Base-by-base conservation (phyloP, 35 echinoderm and acorn worm species). In the Lytechinus variegatus region DNA sequence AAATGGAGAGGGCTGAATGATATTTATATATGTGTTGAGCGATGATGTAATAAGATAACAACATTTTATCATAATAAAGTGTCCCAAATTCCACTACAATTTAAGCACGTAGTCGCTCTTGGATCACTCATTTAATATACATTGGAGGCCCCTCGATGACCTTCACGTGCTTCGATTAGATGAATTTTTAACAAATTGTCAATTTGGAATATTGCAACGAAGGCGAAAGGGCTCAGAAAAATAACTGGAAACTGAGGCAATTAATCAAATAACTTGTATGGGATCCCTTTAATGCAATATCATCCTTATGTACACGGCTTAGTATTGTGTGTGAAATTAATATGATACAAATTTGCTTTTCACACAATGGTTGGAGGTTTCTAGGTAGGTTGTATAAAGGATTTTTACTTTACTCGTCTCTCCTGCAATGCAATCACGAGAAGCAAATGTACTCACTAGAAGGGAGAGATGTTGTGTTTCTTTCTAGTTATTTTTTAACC, bases 131-230 rank as follows among this genome's bases (percentile, higher is more conserved):
- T 79, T 7, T 79, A 9, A 9, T 56, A 11, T 58, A 58, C 33
- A 60, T 60, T 79, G 19, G 1, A 79, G 66, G 66, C 66, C 66
- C 24, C 66, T n/a, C 21, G 19, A 24, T 16, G 66, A 79, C 66
- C 66, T 79, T 79, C 61, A 24, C 66, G 19, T 7, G 14, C 66
- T 79, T 79, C 66, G 24, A 79, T 79, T 79, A 79, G 66, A 79
- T 79, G 66, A 79, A 79, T 79, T 79, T 79, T n/a, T 24, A 79
- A 79, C 66, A 79, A 79, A 24, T 24, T 7, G n/a, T 79, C n/a
- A 79, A 79, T 79, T 79, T 79, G 66, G 66, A 79, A 79, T 24
- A 79, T 79, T 79, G 66, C 66, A 79, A 79, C 21, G 66, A 79
- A 79, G 61, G 61, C 61, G 21, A 71, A 71, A 71, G 24, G 66